Evolutionary conservation across 2,113 vertebrate genomes (phyloP), one percentile per base, ranked within the genome.

Genomic region (Cyprinodon tularosa): DNA sequence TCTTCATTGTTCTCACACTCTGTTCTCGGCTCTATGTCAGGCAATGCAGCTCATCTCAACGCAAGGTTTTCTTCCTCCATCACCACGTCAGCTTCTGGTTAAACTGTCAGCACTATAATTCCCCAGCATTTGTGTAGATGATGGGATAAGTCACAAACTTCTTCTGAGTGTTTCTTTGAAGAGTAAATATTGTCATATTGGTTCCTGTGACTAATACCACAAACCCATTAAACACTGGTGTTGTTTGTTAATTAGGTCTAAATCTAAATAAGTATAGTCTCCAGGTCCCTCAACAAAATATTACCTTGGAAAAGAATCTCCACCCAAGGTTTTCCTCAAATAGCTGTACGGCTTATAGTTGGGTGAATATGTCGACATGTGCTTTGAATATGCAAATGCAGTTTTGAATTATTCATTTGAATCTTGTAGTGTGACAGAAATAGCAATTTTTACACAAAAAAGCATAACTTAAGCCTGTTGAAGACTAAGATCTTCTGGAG

Each of bases 1-100:
- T 92, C 86, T 88, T 86, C 82, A 89, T 90, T 91, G 88, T 91
- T 88, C 74, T 79, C 68, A 71, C 65, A 9, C 70, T 83, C 62
- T 74, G 84, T 81, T 72, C 74, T 80, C 65, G 72, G 12, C 14
- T 82, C 64, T 87, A 74, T 81, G 62, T 82, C 77, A 73, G 42
- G 37, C 29, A 22, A 68, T 4, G 42, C 40, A 76, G 45, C 44
- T 20, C 66, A 76, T 72, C 50, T 66, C 44, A 8, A 38, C 29
- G 29, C 12, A 15, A 62, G 71, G 29, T 7, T 36, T 68, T 73
- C 48, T 17, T 63, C 74, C 70, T 57, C 60, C 68, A 78, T 71
- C 74, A 69, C 62, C 60, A 44, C 37, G 63, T 79, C 61, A 68
- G 14, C 44, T 11, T 74, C 17, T 66, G 69, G 40, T 38, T 57